phyloP scores from a whole-genome alignment of 2,113 vertebrate genomes.

The Tychaedon coryphoeus region DNA sequence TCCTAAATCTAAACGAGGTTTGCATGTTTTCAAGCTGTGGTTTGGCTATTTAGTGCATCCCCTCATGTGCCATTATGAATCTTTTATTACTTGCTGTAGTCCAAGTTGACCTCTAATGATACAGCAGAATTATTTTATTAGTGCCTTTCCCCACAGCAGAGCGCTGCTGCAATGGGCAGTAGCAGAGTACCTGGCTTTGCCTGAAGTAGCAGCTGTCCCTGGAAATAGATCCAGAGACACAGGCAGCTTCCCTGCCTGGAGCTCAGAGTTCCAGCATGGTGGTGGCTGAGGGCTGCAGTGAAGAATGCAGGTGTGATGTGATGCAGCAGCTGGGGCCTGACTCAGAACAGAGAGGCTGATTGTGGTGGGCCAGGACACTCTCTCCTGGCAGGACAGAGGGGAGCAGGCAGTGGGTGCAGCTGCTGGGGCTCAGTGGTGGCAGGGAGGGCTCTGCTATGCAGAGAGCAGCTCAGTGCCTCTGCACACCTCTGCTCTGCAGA shows the following conservation, averaged over 20 bases:
- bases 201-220: not conserved
- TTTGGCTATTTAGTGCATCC: conserved; percentile 11
- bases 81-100: conserved; percentile 14
- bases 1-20: not conserved
- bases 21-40: not conserved
- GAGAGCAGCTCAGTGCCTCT: fast-evolving
- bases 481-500: fast-evolving
- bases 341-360: not conserved
- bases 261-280: not conserved
- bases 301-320: not conserved
- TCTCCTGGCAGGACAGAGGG: not conserved
- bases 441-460: not conserved
- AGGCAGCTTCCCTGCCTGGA: not conserved
- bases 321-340: not conserved
- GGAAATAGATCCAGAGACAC: not conserved
- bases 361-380: fast-evolving
- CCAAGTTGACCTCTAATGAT: conserved; percentile 40
- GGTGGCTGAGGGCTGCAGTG: not conserved
- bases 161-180: not conserved
- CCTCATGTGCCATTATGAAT: conserved; percentile 39
- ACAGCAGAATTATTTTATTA: conserved; percentile 32
- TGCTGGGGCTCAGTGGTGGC: not conserved
- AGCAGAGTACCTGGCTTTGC: not conserved
- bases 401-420: not conserved
- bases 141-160: not conserved